These are phyloP conservation scores for Lasiurus borealis DNA, from an alignment of 2,113 vertebrate genomes.

Conservation along the genomic window DNA sequence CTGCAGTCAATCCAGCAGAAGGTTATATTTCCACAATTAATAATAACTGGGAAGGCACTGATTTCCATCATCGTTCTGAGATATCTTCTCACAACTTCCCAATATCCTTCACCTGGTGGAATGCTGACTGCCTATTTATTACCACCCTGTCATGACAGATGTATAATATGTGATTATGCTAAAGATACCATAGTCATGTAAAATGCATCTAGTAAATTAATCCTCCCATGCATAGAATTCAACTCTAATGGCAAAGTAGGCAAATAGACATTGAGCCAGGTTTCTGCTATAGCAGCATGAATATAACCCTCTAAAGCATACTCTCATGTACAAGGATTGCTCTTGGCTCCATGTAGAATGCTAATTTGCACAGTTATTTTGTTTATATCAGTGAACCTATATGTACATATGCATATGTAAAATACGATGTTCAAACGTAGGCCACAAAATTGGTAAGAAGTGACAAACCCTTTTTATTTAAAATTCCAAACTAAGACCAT, in stretches of 20 bases:
- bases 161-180: background rate
- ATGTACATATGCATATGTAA: background rate
- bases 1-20: background rate
- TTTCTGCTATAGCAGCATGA: background rate
- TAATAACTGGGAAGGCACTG: background rate
- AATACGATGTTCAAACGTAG: background rate
- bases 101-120: background rate
- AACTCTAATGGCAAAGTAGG: background rate
- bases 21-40: background rate
- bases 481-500: constrained; percentile 36
- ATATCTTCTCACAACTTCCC: background rate
- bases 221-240: no score
- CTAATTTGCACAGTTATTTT: background rate
- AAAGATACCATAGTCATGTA: background rate
- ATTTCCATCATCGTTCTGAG: background rate
- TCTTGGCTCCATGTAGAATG: background rate
- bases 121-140: constrained; percentile 17
- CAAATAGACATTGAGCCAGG: background rate
- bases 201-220: no score
- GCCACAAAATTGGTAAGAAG: background rate
- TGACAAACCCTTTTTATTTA: constrained; percentile 22
- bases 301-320: background rate
- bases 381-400: background rate
- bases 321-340: background rate
- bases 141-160: background rate